phyloP scores from a whole-genome alignment of 2,113 vertebrate species.

The Cavia porcellus region DNA sequence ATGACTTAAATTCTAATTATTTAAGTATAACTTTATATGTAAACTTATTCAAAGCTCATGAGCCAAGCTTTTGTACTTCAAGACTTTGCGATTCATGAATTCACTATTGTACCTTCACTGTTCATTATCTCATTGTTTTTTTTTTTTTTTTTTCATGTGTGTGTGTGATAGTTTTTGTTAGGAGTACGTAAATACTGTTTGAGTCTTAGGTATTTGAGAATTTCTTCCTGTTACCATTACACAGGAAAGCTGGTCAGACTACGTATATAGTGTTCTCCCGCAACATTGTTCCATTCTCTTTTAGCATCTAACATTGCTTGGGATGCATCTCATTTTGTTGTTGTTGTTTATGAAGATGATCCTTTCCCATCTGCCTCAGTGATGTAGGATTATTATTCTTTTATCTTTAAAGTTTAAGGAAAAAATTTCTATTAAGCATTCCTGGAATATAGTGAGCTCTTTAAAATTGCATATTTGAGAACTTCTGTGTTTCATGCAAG shows the following conservation, averaged over 20 bases:
- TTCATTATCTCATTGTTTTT: neutral
- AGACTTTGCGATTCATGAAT: slow-evolving; percentile 5
- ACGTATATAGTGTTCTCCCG: neutral
- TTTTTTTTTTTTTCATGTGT: neutral
- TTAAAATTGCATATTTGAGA: slow-evolving; percentile 54
- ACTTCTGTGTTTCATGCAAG: slow-evolving; percentile 14
- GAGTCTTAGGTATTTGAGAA: slow-evolving; percentile 19
- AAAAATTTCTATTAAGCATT: slow-evolving; percentile 2
- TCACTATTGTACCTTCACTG: neutral
- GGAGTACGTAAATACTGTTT: neutral
- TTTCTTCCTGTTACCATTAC: neutral
- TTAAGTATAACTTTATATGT: slow-evolving; percentile 37
- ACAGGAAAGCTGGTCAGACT: neutral
- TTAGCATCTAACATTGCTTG: neutral
- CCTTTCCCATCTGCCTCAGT: neutral
- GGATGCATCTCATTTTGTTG: neutral
- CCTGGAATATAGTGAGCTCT: neutral
- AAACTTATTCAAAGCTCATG: slow-evolving; percentile 7
- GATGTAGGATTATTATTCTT: slow-evolving; percentile 1
- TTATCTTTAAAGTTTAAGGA: neutral
- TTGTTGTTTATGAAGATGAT: slow-evolving; percentile 40
- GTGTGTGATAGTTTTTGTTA: neutral
- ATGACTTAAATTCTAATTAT: slow-evolving; percentile 8
- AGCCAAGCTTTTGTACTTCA: neutral
- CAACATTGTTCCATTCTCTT: slow-evolving; percentile 16